Base-by-base conservation (phyloP, 2,888 invertebrate species). In the Pherbina coryleti region DNA sequence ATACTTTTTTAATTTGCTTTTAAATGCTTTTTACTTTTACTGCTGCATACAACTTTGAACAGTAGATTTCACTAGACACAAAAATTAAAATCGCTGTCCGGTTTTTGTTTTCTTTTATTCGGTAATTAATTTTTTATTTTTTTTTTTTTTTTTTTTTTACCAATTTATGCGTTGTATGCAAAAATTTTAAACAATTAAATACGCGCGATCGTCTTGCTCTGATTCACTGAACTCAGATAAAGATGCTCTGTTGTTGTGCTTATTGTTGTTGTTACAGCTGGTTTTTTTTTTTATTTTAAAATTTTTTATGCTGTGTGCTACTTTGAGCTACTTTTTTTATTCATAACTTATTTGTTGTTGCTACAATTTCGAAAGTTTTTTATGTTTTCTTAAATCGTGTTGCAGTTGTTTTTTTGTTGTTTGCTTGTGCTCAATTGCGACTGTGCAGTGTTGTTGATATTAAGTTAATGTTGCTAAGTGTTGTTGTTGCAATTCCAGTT, bases 301-400 rank as follows among this genome's bases (percentile, higher is more conserved):
- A 8, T 51, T 80, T 80, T 82, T 80, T 82, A 81, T 80, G 82
- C 82, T 85, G 78, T 84, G 85, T 81, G 81, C 86, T 86, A 84
- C 82, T 86, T 86, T 86, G 81, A 79, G 81, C 79, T 60, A 74
- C 73, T 31, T 53, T 73, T 82, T 77, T 67, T 49, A 53, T 71
- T 31, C 31, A 19, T 51, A 79, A 78, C 76, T 28, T 77, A 22
- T 34, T 28, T 71, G 31, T 67, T 53, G 31, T 44, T 49, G 44
- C 25, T 17, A 34, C 49, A 78, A 77, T 86, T 86, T 86, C 84
- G 86, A 86, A 86, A 86, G 85, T 86, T 84, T 82, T 74, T 44
- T 79, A 37, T 66, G 34, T 75, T 14, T 67, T 55, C 51, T 51
- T 11, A 25, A 51, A 51, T 70, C 69, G 49, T 70, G 69, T 8